Conservation (phyloP, 2,888 invertebrate species). For the Drymonia ruficornis region DNA sequence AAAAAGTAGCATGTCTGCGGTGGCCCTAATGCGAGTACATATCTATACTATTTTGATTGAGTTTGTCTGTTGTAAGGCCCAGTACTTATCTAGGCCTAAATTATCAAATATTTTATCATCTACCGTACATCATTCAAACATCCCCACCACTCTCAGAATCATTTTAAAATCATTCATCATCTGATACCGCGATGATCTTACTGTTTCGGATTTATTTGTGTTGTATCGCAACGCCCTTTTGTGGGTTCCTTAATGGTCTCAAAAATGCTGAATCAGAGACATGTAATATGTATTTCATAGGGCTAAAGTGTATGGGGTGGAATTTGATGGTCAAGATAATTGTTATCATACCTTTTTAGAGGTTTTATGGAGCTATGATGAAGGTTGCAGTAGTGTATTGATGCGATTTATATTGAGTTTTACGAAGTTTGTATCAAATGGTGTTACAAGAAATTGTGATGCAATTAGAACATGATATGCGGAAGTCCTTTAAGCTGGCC, state of each 20-base stretch:
- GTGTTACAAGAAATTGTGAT: no score
- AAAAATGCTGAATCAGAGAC: slow-evolving; percentile 48
- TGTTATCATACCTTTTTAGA: no score
- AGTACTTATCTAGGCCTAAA: no score
- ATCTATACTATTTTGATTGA: no score
- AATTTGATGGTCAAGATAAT: slow-evolving; percentile 27
- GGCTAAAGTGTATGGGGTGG: slow-evolving; percentile 24
- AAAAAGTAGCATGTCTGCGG: no score
- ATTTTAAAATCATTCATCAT: slow-evolving; percentile 79
- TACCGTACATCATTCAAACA: slow-evolving; percentile 3
- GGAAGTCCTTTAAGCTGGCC: no score
- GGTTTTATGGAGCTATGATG: not conserved
- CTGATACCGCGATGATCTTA: slow-evolving; percentile 50
- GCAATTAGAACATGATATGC: no score
- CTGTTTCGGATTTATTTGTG: slow-evolving; percentile 66
- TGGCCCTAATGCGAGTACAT: no score
- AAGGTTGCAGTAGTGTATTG: not conserved
- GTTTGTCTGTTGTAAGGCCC: no score
- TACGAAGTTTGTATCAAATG: no score
- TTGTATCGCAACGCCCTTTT: slow-evolving; percentile 60
- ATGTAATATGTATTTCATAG: slow-evolving; percentile 35
- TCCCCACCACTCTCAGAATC: slow-evolving; percentile 44
- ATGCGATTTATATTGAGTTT: no score
- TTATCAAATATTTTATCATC: not conserved
- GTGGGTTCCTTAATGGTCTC: slow-evolving; percentile 62